A percentile compares a stretch with the other conserved stretches of the same genome.
phyloP scores from a whole-genome alignment of 2,888 invertebrate species.

The Liodrosophila aerea region DNA sequence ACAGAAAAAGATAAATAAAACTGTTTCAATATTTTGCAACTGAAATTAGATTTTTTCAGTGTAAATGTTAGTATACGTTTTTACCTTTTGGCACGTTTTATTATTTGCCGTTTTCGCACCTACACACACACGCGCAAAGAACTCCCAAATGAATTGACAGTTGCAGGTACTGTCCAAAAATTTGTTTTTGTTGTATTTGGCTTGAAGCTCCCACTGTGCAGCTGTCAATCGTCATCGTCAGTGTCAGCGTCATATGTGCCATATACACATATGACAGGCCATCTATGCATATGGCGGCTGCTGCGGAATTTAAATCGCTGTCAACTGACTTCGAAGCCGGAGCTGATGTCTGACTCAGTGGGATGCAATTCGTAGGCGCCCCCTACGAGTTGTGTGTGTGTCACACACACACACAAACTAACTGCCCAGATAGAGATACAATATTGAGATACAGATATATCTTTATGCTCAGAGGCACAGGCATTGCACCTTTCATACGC shows the following conservation, averaged over 20 bases:
- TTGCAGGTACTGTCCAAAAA: conserved; percentile 55
- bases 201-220: conserved; percentile 55
- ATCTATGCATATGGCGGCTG: conserved; percentile 52
- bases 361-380: conserved; percentile 78
- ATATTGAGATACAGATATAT: conserved; percentile 56
- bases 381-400: conserved; percentile 65
- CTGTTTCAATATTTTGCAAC: too few relatives aligned
- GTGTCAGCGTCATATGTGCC: conserved; percentile 30
- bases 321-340: conserved; percentile 17
- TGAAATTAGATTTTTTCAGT: conserved; percentile 16
- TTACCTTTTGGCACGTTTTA: conserved; percentile 66
- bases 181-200: conserved; percentile 29
- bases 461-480: conserved; percentile 53
- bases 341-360: conserved; percentile 64
- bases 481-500: conserved; percentile 72
- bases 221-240: conserved; percentile 77
- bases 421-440: conserved; percentile 70
- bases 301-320: conserved; percentile 68
- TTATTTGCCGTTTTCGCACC: conserved; percentile 61
- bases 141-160: conserved; percentile 61
- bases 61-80: conserved; percentile 7
- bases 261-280: conserved; percentile 61
- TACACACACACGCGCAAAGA: conserved; percentile 18
- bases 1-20: too few relatives aligned
- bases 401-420: too few relatives aligned